phyloP scores from a whole-genome alignment of 2,113 vertebrate species.

The Platanista minor region DNA sequence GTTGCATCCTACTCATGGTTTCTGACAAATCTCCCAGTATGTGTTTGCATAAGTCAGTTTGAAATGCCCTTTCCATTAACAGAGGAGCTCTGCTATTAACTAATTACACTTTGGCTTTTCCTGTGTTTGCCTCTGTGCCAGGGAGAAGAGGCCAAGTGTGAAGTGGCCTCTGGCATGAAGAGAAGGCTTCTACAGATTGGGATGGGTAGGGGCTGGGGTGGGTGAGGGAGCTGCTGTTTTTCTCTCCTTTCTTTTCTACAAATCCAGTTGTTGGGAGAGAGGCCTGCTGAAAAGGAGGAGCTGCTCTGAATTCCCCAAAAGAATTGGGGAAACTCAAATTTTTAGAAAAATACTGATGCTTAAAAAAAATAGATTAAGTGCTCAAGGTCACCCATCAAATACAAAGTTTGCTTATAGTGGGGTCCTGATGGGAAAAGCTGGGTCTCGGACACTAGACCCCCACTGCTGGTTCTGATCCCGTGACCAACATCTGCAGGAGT shows the following conservation, averaged over 20 bases:
- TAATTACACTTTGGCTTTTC: conserved; percentile 48
- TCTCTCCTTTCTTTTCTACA: neutral
- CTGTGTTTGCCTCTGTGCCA: neutral
- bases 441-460: neutral
- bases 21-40: conserved; percentile 61
- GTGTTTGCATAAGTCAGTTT: conserved; percentile 46
- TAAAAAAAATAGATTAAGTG: neutral
- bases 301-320: neutral
- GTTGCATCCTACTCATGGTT: conserved; percentile 53
- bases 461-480: neutral
- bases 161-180: neutral
- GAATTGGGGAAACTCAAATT: neutral
- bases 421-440: neutral
- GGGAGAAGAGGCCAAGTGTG: neutral
- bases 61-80: conserved; percentile 43
- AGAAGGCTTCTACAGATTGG: neutral
- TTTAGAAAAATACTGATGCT: neutral
- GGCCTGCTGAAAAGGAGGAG: neutral
- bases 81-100: conserved; percentile 37
- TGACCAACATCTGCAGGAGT: neutral
- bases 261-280: neutral
- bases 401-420: neutral
- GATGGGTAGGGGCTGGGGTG: neutral
- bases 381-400: neutral
- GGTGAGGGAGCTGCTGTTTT: neutral